These are phyloP conservation scores for Phyllotreta striolata DNA, from an alignment of 2,888 invertebrate species.

Conservation along the genomic window DNA sequence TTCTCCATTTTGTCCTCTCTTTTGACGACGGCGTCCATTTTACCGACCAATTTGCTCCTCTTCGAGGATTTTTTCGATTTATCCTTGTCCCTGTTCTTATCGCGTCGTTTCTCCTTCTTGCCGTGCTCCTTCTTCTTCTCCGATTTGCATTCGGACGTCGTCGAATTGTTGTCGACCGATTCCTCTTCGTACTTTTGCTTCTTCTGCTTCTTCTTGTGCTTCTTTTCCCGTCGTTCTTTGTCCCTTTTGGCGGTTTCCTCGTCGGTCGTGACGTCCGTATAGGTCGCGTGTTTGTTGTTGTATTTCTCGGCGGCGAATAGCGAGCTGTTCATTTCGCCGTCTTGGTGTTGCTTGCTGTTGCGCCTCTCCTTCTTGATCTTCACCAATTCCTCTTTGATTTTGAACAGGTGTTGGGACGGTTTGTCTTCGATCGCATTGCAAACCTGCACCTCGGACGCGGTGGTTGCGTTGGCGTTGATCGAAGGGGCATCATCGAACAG, in stretches of 20 bases:
- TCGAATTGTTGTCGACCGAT: too few relatives aligned
- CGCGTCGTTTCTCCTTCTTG: conserved; percentile 70
- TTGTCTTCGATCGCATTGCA: conserved; percentile 58
- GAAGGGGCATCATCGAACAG: conserved; percentile 64
- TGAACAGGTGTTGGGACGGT: conserved; percentile 38
- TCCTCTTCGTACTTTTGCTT: conserved; percentile 68
- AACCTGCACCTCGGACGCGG: conserved; percentile 56
- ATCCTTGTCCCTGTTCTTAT: conserved; percentile 67
- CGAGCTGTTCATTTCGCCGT: conserved; percentile 43
- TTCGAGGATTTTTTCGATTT: conserved; percentile 70
- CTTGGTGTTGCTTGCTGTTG: conserved; percentile 54
- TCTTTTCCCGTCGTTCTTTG: conserved; percentile 70
- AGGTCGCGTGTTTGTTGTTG: conserved; percentile 46
- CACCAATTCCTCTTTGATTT: conserved; percentile 54
- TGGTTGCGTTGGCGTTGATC: too few relatives aligned
- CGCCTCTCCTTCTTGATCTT: conserved; percentile 57
- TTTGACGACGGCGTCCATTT: conserved; percentile 64
- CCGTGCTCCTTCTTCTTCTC: conserved; percentile 60
- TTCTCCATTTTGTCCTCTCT: conserved; percentile 87
- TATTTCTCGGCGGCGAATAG: conserved; percentile 45
- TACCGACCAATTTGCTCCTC: conserved; percentile 58
- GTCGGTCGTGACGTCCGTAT: conserved; percentile 54
- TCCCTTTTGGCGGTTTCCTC: conserved; percentile 55
- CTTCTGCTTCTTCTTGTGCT: conserved; percentile 86
- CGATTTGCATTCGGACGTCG: conserved; percentile 49